Conservation (phyloP, 2,797 vertebrate species). For the Aldrovandia affinis region DNA sequence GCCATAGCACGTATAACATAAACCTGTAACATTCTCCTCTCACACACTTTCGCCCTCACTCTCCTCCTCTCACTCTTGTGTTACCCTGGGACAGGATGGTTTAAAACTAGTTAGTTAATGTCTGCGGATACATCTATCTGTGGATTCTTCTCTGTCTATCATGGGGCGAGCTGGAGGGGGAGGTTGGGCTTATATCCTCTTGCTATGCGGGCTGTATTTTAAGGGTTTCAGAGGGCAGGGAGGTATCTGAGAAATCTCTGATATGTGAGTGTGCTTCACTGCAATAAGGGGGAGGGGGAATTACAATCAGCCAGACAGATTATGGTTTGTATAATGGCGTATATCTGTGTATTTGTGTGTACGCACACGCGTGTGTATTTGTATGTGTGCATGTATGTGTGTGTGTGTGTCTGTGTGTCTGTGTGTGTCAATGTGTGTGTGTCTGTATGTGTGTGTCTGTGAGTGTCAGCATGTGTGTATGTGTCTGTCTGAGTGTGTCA, state of each 20-base stretch:
- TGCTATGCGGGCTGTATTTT: not conserved
- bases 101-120: not conserved
- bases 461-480: slow-evolving; percentile 13
- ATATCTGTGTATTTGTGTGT: slow-evolving; percentile 32
- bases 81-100: not conserved
- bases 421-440: slow-evolving; percentile 12
- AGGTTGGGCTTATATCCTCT: not conserved
- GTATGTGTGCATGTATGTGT: slow-evolving; percentile 1
- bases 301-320: not conserved
- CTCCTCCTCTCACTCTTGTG: too few species aligned
- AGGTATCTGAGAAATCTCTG: slow-evolving; percentile 13
- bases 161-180: not conserved
- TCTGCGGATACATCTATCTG: slow-evolving; percentile 3
- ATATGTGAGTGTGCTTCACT: slow-evolving; percentile 10
- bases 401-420: slow-evolving; percentile 28
- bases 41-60: too few species aligned
- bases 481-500: not conserved
- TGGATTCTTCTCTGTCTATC: not conserved
- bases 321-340: not conserved
- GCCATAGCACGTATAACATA: too few species aligned
- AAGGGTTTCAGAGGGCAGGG: not conserved
- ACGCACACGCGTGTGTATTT: too few species aligned
- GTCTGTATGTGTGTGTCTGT: slow-evolving; percentile 25
- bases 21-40: too few species aligned
- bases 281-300: not conserved